Evolutionary conservation across 2,888 invertebrate genomes (phyloP).

Genomic region (Osmoderma eremita): DNA sequence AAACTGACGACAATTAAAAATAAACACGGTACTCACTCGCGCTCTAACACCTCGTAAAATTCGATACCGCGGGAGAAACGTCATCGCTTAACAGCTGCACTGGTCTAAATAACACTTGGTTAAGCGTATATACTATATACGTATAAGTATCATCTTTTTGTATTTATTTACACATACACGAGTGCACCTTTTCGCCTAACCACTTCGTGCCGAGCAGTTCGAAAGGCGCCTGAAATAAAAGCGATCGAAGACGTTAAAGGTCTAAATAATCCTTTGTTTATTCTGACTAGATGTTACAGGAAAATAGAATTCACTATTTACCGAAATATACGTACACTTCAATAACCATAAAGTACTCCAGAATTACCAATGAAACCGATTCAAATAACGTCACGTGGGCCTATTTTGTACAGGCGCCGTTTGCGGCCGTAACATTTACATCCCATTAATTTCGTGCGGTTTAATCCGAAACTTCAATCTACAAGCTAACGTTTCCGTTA

Average conservation of each 20-base stretch:
- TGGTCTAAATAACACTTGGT: slow-evolving; percentile 16
- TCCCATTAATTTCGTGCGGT: slow-evolving; percentile 26
- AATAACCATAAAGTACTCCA: no score
- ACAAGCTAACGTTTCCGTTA: slow-evolving; percentile 18
- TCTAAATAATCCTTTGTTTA: no score
- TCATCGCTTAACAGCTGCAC: slow-evolving; percentile 30
- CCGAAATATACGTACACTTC: no score
- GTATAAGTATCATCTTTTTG: no score
- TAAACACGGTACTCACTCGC: background rate
- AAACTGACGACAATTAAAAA: slow-evolving; percentile 24
- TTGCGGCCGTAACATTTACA: slow-evolving; percentile 18
- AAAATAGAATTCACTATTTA: no score
- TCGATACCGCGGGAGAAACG: slow-evolving; percentile 19
- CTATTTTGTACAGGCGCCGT: slow-evolving; percentile 8
- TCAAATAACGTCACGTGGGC: slow-evolving; percentile 2
- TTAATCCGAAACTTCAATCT: slow-evolving; percentile 17
- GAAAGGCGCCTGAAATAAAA: no score
- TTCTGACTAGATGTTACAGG: no score
- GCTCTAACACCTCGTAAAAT: slow-evolving; percentile 29
- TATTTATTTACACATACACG: no score
- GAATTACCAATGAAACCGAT: background rate
- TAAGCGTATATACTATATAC: no score
- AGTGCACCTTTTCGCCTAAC: no score
- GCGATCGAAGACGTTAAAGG: no score
- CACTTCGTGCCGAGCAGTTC: no score